Percentiles rank a stretch among this genome's conserved stretches.
phyloP scores from a whole-genome alignment of 1,140 invertebrate genomes.

The Babylonia areolata region DNA sequence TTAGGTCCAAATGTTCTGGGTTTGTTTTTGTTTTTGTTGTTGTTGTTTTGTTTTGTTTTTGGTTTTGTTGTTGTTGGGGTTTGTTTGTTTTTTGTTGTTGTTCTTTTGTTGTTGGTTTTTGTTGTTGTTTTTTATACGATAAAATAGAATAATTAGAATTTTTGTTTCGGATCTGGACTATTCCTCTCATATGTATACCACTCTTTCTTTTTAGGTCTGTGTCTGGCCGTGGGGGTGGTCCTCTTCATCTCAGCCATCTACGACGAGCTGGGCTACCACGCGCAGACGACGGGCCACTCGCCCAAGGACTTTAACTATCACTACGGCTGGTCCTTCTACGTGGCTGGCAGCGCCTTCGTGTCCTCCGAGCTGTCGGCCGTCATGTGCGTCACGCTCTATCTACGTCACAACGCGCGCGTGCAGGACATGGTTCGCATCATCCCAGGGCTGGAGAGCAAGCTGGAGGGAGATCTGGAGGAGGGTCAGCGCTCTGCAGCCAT shows the following conservation, averaged over 20 bases:
- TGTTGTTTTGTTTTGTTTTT: too few species aligned
- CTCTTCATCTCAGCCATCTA: constrained; percentile 70
- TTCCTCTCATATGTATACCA: not conserved
- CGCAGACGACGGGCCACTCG: constrained; percentile 30
- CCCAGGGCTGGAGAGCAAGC: constrained; percentile 33
- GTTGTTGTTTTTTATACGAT: too few species aligned
- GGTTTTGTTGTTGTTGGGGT: too few species aligned
- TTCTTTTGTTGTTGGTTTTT: too few species aligned
- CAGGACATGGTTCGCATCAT: constrained; percentile 42
- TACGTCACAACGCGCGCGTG: constrained; percentile 54
- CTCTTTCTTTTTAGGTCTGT: constrained; percentile 56
- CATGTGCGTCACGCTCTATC: constrained; percentile 61
- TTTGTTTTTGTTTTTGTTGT: too few species aligned
- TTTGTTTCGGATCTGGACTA: too few species aligned
- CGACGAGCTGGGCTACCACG: constrained; percentile 66
- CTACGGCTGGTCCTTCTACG: constrained; percentile 71
- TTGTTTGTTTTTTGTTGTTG: too few species aligned
- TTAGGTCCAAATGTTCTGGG: too few species aligned
- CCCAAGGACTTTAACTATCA: constrained; percentile 54
- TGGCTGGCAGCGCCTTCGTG: constrained; percentile 63
- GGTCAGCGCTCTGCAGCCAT: too few species aligned
- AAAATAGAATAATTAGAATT: too few species aligned
- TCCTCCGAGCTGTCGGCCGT: constrained; percentile 63
- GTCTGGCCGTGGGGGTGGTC: constrained; percentile 65
- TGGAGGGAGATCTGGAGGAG: constrained; percentile 23